A percentile compares a stretch with the other conserved stretches of the same genome.
Conservation (phyloP, 2,113 vertebrate genomes). For the Chaetodon auriga region DNA sequence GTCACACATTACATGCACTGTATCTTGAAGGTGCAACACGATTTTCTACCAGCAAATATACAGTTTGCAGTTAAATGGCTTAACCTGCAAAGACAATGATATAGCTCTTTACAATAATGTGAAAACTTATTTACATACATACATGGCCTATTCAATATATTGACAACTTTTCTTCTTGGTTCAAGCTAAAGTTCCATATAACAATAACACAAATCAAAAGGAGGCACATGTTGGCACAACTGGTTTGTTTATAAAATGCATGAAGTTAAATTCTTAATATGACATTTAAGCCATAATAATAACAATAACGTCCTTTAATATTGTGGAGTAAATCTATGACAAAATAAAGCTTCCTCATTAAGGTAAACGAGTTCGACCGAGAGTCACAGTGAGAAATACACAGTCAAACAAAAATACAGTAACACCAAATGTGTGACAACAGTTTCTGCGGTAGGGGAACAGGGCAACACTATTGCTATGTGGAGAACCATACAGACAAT, state of each 20-base stretch:
- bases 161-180: background rate
- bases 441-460: background rate
- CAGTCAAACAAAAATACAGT: background rate
- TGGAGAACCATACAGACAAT: background rate
- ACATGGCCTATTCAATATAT: background rate
- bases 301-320: background rate
- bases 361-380: background rate
- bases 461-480: background rate
- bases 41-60: background rate
- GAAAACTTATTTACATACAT: background rate
- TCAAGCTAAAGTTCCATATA: background rate
- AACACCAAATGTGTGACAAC: conserved; percentile 5
- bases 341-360: background rate
- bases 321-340: too few species aligned
- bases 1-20: background rate
- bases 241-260: background rate
- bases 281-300: background rate
- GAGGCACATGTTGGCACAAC: too few species aligned
- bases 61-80: background rate
- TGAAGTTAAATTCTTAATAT: background rate
- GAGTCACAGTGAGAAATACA: background rate
- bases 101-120: background rate
- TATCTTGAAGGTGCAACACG: background rate
- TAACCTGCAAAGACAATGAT: background rate
- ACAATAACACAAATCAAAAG: background rate